Evolutionary conservation across 2,888 invertebrate species (phyloP), one percentile per base, ranked within the genome.

Genomic region (Tribolium freemani): DNA sequence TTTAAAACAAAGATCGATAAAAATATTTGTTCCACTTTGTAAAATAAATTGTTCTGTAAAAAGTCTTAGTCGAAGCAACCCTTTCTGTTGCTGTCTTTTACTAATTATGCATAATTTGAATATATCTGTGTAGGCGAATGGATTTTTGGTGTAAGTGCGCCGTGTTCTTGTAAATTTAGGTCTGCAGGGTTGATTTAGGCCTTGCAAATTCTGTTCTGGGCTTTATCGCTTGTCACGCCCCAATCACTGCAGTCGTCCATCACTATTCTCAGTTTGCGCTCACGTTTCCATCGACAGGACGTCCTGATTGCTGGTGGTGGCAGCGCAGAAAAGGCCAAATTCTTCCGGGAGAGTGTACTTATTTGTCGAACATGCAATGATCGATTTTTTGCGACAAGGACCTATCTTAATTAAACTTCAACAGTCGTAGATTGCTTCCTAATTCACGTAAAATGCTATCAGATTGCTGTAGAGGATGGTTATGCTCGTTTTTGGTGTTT

Each of bases 171-270:
- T 26, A 26, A 26, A 26, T 26, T 26, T 26, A 26, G 26, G 38
- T 38, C 9, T 38, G 38, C 2, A 38, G 38, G 38, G 38, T 57
- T 57, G 57, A 67, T 57, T 67, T 54, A 64, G 51, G 54, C 13
- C 44, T 13, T 31, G 64, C 64, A 53, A 58, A 58, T 58, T 45
- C 13, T 57, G 48, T 57, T 53, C 5, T 20, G 10, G 20, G 67
- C 54, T 61, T 54, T 54, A 61, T 60, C 63, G 45, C 20, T 63
- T 38, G 70, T 71, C 64, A 71, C 70, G 56, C 63, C 61, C 50
- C 57, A 31, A 69, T 71, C 70, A 61, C 21, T 38, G 46, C 44
- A 53, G 54, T 60, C 69, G 69, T 69, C 69, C 69, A 56, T 69
- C 69, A 61, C 69, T 67, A 69, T 53, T 69, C 44, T 56, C 54